Base-by-base conservation (phyloP, 2,888 invertebrate species). In the Magallana nippona region DNA sequence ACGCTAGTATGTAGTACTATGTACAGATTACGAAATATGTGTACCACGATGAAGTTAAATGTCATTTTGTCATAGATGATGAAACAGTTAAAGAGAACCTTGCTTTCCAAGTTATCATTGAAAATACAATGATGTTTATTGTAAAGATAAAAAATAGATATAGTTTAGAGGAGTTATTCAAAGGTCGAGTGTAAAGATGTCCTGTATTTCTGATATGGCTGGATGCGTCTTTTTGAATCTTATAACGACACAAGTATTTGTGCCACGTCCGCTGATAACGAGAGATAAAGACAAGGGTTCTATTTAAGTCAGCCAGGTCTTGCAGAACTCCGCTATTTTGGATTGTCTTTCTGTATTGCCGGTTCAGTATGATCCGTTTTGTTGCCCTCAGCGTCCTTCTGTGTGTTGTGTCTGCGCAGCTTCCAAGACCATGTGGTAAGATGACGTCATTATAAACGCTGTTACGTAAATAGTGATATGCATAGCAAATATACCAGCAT, bases 341-440 rank as follows among this genome's bases (percentile, higher is more conserved):
- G 71, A 27, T 71, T 32, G 71, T 71, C 27, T 71, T 11, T 22
- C 32, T 27, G 71, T 71, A 19, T 71, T 1, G 71, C 15, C 27
- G 22, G 71, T 71, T 55, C 84, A 86, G 62, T 63, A 90, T 90
- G 88, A 86, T 82, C 83, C 78, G 78, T 57, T 32, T 86, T 32
- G 62, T 89, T 32, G 85, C 86, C 60, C 78, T 89, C 10, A 32
- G 85, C 77, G 84, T 87, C 71, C 81, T 90, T 78, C 87, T 85
- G 77, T 88, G 85, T 19, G 85, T 82, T 62, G 87, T 86, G 58
- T 81, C 87, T 62, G 90, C 89, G 57, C 90, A 90, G 85, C 19
- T 57, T 13, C 89, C 89, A 10, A 84, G 79, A 13, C 89, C 89
- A n/a, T 90, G 90, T 79, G 78, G 90, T 90, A 88, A 86, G 89